These are phyloP conservation scores for Pyrrhosoma nymphula DNA, from an alignment of 2,888 invertebrate genomes.

Conservation along the genomic window DNA sequence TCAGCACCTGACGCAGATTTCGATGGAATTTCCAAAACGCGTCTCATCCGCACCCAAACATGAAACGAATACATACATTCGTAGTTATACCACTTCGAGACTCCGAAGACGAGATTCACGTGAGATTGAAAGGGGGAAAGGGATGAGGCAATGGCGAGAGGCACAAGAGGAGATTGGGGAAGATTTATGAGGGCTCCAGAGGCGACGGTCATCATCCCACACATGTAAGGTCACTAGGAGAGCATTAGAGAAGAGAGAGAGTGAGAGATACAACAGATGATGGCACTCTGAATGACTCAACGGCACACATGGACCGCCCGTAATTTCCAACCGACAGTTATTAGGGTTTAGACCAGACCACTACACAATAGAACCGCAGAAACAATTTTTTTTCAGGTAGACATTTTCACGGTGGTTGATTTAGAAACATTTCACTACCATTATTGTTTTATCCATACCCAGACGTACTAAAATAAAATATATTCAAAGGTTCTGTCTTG, in stretches of 20 bases:
- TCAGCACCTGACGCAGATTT: no score
- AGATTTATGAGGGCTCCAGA: background rate
- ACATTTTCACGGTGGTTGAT: background rate
- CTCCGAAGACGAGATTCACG: no score
- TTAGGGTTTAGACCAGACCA: background rate
- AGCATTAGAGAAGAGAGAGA: background rate
- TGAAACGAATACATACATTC: no score
- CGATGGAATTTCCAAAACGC: no score
- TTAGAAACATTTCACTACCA: background rate
- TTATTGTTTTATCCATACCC: no score
- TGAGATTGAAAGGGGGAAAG: background rate
- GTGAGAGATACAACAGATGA: no score
- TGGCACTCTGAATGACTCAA: background rate
- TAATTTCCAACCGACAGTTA: background rate
- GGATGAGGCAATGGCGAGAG: background rate
- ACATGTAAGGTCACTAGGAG: background rate
- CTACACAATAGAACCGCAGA: background rate
- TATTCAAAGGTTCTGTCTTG: no score
- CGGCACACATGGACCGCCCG: background rate
- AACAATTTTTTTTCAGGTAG: background rate
- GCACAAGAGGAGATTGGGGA: background rate
- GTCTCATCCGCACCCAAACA: no score
- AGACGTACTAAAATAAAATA: no score
- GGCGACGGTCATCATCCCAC: background rate
- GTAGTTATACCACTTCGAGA: no score